Percentiles rank a stretch among this genome's conserved stretches.
Evolutionary conservation across 2,797 vertebrate species (phyloP).

Genomic region (Cuculus canorus): DNA sequence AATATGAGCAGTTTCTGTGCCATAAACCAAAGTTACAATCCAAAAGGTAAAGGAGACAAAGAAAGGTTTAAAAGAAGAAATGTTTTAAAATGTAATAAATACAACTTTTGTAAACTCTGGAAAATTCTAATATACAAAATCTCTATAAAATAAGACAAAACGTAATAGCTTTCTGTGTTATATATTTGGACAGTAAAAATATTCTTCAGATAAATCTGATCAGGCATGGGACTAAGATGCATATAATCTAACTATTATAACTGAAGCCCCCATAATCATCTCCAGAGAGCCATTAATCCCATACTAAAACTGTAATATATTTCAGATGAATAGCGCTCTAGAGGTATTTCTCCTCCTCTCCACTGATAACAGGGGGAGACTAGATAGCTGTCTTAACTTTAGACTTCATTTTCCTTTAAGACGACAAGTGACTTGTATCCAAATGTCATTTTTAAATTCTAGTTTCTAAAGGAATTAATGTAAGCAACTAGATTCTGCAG

Average conservation of each 20-base stretch:
- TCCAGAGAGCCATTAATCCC: slow-evolving; percentile 43
- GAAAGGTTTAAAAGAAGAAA: neutral
- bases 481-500: neutral
- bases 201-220: neutral
- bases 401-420: neutral
- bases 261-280: slow-evolving; percentile 31
- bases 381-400: neutral
- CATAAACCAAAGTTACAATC: neutral
- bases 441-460: neutral
- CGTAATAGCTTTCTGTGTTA: neutral
- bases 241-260: neutral
- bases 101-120: neutral
- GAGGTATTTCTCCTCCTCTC: slow-evolving; percentile 23
- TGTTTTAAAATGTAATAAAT: neutral
- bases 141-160: neutral
- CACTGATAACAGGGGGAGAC: slow-evolving; percentile 7
- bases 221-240: neutral
- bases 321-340: slow-evolving; percentile 34
- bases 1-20: neutral
- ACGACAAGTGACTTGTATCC: neutral
- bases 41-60: neutral
- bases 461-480: neutral
- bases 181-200: neutral
- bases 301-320: slow-evolving; percentile 47
- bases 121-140: neutral